Evolutionary conservation across 2,888 invertebrate genomes (phyloP), one percentile per base, ranked within the genome.

Genomic region (Apeira syringaria): DNA sequence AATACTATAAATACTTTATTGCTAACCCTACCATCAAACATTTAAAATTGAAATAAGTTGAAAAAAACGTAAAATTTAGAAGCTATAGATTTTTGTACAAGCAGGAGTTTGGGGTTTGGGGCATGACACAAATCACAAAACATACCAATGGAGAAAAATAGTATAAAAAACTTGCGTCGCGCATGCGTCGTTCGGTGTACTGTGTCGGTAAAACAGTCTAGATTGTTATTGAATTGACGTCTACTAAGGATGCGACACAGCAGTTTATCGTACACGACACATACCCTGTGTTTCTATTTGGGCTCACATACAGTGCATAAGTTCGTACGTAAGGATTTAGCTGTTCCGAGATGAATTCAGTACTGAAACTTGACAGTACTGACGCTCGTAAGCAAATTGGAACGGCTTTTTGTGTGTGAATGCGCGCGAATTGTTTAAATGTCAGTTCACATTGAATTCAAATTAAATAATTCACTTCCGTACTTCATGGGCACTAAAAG

Each of bases 101-200:
- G 82, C 82, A 68, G 71, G 78, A 80, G 70, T 74, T 78, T 68
- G 71, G 78, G 80, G 70, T 74, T 78, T 72, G 73, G 76, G 75
- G 60, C 84, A 83, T 84, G 85, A 85, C 86, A 86, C 75, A 78
- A 80, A 77, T 76, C 74, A 80, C 76, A 85, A 87, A 86, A 87
- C 80, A 85, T 87, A 85, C 85, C 86, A 85, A 87, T 85, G 74
- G 75, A 78, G 81, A 82, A 78, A 76, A 79, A 80, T 74, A 77
- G 79, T 24, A 68, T 74, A 77, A 68, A 65, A 69, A 78, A 66
- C 56, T 68, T 61, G 61, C 70, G 72, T 74, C 74, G 82, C 87
- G 87, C 86, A 81, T 86, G 88, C 87, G 87, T 74, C 56, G 87
- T 74, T 56, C 64, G 68, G 13, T n/a, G 64, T 68, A 48, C 50